These are phyloP conservation scores for Hydropotes inermis DNA, from an alignment of 2,113 vertebrate genomes.

Conservation along the genomic window DNA sequence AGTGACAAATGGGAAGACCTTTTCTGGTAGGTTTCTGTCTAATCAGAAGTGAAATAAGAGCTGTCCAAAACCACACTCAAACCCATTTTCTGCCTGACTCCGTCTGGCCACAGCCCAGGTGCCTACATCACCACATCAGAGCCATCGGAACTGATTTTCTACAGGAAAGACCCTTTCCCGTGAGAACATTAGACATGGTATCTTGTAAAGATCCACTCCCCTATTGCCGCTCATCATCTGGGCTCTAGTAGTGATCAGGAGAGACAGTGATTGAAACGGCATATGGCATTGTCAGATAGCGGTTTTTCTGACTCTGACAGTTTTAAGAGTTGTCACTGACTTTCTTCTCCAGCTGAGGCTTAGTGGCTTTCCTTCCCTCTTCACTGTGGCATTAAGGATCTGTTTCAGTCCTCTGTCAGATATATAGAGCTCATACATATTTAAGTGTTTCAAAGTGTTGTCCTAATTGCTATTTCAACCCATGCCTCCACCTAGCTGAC, in stretches of 20 bases:
- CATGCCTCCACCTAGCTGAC: neutral
- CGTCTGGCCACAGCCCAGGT: neutral
- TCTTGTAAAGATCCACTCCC: neutral
- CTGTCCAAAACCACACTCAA: neutral
- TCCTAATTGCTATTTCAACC: neutral
- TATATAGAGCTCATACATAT: conserved; percentile 4
- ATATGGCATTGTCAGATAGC: neutral
- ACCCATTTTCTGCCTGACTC: neutral
- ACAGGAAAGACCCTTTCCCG: neutral
- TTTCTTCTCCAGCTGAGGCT: neutral
- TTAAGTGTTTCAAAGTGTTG: conserved; percentile 8
- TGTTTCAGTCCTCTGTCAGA: neutral
- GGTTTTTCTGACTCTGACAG: conserved; percentile 4
- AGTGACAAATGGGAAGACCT: neutral
- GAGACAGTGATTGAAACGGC: neutral
- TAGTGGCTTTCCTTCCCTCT: neutral
- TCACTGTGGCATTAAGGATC: neutral
- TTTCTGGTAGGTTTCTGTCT: neutral
- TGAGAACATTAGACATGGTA: neutral
- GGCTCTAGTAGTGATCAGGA: neutral
- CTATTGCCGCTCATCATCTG: neutral
- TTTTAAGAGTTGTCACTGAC: neutral
- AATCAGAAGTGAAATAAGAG: neutral
- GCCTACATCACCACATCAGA: neutral
- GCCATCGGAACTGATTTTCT: neutral